Evolutionary conservation across 2,113 vertebrate species (phyloP), one percentile per base, ranked within the genome.

Genomic region (Pithys albifrons): DNA sequence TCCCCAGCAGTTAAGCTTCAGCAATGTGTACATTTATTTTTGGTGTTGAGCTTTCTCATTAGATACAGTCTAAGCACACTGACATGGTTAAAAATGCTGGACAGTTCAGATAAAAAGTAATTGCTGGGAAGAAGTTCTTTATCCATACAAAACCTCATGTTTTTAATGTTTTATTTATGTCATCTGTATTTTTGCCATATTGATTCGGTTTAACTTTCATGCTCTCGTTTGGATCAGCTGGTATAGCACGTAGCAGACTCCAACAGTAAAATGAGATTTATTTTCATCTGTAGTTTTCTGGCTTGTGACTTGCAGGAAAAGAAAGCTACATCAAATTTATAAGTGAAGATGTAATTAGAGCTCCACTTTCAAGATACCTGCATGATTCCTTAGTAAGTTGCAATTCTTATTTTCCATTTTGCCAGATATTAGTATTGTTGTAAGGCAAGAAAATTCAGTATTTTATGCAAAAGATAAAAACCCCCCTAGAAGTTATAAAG

Each of bases 401-500:
- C 33, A 57, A 9, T 64, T 15, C 28, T 70, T 75, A 25, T 69
- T 57, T 86, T 35, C 39, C 39, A 25, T 71, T 81, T 91, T 93
- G 24, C 28, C 33, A 59, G 43, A 48, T 75, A 54, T 6, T 70
- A 23, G 22, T 29, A 12, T 10, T 83, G 27, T 45, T 49, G 7
- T 51, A 76, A 86, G 58, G 16, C 33, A 73, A 39, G 19, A 61
- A 76, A 72, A 27, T 52, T 59, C 59, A 84, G 9, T 77, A 59
- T 86, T 93, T 79, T 29, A 25, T 33, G 19, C 23, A 86, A 76
- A 82, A 79, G 28, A 20, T 37, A 4, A 46, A 27, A 92, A 85
- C 74, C 1, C 0, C 0, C 12, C 9, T 54, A n/a, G 43, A 64
- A 12, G 5, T 80, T 70, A 45, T 24, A 16, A 72, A 58, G 10